phyloP scores from a whole-genome alignment of 2,113 vertebrate genomes.

The Pardalotus punctatus region DNA sequence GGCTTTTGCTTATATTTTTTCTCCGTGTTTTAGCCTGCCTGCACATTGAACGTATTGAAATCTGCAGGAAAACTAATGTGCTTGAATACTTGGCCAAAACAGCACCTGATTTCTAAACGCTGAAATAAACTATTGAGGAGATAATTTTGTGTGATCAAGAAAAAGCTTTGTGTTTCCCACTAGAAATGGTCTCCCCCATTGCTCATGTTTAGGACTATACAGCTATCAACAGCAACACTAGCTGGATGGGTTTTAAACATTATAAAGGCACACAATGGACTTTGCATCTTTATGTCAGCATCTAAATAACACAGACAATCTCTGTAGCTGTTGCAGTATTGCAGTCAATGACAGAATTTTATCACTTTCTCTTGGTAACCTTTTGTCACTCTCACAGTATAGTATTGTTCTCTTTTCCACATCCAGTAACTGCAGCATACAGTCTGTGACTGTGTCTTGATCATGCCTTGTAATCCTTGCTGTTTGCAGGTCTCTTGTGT shows the following conservation, averaged over 20 bases:
- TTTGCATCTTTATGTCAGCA: not conserved
- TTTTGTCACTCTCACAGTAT: not conserved
- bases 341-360: not conserved
- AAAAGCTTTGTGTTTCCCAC: not conserved
- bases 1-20: not conserved
- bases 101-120: not conserved
- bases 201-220: not conserved
- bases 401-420: not conserved
- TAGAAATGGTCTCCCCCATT: not conserved
- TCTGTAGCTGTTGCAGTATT: not conserved
- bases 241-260: not conserved
- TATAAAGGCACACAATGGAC: not conserved
- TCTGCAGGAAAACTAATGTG: not conserved
- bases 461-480: not conserved
- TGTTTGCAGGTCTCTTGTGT: slow-evolving; percentile 82
- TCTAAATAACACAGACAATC: not conserved
- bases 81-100: not conserved
- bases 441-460: not conserved
- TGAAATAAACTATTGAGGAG: not conserved
- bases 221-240: not conserved
- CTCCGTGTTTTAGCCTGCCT: not conserved
- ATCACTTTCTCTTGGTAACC: not conserved
- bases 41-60: not conserved
- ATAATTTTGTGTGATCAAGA: not conserved
- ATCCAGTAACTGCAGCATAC: not conserved